A percentile compares a stretch with the other conserved stretches of the same genome.
These are phyloP conservation scores for Nomia melanderi DNA, from an alignment of 1,140 invertebrate genomes.

Conservation along the genomic window DNA sequence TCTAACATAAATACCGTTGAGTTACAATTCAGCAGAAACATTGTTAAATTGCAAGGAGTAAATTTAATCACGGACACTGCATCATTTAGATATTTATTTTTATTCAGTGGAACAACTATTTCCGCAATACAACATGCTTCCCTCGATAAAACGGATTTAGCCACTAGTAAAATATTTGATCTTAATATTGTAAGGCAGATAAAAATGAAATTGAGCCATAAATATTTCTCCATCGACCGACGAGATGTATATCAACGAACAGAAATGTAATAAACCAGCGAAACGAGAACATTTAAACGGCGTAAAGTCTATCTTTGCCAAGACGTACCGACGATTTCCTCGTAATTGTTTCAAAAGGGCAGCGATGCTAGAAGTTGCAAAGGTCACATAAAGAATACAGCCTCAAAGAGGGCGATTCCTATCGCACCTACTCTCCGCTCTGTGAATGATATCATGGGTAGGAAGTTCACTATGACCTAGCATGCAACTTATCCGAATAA, in stretches of 20 bases:
- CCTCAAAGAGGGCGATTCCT: neutral
- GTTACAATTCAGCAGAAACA: too few relatives aligned
- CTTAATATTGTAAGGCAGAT: neutral
- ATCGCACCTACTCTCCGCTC: slow-evolving; percentile 31
- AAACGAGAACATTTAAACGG: neutral
- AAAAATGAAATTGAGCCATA: neutral
- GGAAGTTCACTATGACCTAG: slow-evolving; percentile 21
- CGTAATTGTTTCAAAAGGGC: neutral
- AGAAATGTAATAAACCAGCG: neutral
- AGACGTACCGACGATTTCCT: neutral
- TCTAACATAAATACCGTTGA: too few relatives aligned
- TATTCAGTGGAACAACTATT: too few relatives aligned
- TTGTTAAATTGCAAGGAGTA: too few relatives aligned
- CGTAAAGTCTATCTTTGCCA: neutral
- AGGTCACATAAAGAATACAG: neutral
- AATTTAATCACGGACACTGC: too few relatives aligned
- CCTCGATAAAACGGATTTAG: too few relatives aligned
- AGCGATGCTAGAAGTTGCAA: neutral
- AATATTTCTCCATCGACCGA: neutral
- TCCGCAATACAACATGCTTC: too few relatives aligned
- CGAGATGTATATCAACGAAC: neutral
- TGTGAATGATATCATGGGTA: slow-evolving; percentile 27
- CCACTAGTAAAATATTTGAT: neutral
- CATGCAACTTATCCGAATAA: slow-evolving; percentile 39
- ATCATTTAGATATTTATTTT: too few relatives aligned